Percentiles rank a stretch among this genome's conserved stretches.
phyloP scores from a whole-genome alignment of 2,888 invertebrate genomes.

The Catocala sponsa region DNA sequence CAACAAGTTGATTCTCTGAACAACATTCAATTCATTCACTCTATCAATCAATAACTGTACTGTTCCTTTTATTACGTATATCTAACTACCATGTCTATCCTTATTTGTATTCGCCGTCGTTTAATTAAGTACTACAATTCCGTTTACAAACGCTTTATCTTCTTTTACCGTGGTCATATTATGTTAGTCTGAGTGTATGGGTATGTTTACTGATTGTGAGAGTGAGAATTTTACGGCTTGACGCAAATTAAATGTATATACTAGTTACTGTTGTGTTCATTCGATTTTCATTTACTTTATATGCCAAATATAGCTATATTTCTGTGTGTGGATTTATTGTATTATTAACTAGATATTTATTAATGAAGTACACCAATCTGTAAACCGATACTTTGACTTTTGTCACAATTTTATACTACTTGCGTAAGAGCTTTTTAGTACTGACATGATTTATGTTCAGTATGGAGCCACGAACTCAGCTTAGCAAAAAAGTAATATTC shows the following conservation, averaged over 20 bases:
- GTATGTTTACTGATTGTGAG: conserved; percentile 61
- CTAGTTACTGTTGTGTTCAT: conserved; percentile 47
- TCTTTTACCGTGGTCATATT: conserved; percentile 44
- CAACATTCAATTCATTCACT: neutral
- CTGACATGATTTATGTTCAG: too few species aligned
- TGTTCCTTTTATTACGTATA: neutral
- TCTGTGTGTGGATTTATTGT: too few species aligned
- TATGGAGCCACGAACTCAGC: too few species aligned
- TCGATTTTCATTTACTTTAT: conserved; percentile 46
- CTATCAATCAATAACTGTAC: conserved; percentile 2
- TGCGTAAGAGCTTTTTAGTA: too few species aligned
- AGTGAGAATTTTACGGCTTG: conserved; percentile 72
- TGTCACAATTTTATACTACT: too few species aligned
- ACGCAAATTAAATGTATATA: conserved; percentile 60
- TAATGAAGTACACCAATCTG: too few species aligned
- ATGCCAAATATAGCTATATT: conserved; percentile 5
- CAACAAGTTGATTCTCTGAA: neutral
- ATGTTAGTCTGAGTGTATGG: conserved; percentile 52
- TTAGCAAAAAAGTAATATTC: too few species aligned
- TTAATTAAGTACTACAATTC: conserved; percentile 15
- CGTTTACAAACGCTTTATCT: conserved; percentile 28
- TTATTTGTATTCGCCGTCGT: conserved; percentile 3
- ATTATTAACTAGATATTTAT: too few species aligned
- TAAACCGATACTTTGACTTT: too few species aligned
- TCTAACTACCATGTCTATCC: neutral